Evolutionary conservation across 2,113 vertebrate species (phyloP), one percentile per base, ranked within the genome.

Genomic region (Malurus cyaneus): DNA sequence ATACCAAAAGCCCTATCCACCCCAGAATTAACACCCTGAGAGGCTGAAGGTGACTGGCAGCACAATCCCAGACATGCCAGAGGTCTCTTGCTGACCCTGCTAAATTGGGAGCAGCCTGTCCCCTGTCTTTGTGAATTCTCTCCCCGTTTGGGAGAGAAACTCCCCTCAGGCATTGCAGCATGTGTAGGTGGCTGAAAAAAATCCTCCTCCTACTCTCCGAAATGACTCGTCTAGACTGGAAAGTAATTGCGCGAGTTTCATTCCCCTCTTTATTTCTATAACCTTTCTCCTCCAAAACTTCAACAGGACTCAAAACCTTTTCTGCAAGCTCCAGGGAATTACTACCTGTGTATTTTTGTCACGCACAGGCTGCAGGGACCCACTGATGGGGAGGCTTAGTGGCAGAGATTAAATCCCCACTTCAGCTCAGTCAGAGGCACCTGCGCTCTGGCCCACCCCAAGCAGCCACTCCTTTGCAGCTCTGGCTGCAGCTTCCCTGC

Each of bases 381-480:
- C 8, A 4, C 32, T 32, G 56, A 18, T 31, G 52, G 41, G 18
- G 24, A 90, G 23, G 15, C 52, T 66, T 32, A 13, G 41, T 71
- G 72, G 9, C 46, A 50, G 65, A 78, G 60, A 78, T 53, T 36
- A 89, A 85, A 60, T 56, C 24, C n/a, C 24, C 18, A 5, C 41
- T 57, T 67, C 46, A 62, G 50, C 64, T 78, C 60, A n/a, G 17
- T 21, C 2, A 0, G 2, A n/a, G 60, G 15, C 25, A 11, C 31
- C 74, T 61, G 46, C 5, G 4, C 32, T 46, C 81, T n/a, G 49
- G 31, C 23, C 24, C 0, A 1, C 39, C 34, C 0, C 0, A 49
- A 41, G 44, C 78, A 85, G 47, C 29, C 2, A 12, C 69, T 86
- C 56, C 56, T 53, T 83, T 41, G 3, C 57, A 86, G 50, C 72